These are phyloP conservation scores for Oreochromis spilurus DNA, from an alignment of 2,113 vertebrate genomes.

Conservation along the genomic window DNA sequence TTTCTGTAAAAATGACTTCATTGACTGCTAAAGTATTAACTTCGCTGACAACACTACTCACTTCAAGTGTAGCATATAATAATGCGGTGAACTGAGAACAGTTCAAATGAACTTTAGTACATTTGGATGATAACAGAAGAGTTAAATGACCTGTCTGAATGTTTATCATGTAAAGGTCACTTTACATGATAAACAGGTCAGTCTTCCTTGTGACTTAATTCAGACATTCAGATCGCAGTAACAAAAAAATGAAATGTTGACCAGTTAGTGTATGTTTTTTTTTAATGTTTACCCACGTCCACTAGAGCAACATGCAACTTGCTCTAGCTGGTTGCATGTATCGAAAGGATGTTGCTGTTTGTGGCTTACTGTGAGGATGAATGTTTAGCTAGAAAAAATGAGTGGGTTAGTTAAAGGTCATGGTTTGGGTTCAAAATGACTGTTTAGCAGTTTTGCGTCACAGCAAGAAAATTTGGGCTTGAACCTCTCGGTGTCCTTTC, in stretches of 20 bases:
- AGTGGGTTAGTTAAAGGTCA: not conserved
- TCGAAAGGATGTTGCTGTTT: not conserved
- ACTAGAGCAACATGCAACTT: not conserved
- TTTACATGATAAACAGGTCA: not conserved
- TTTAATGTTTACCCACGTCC: not conserved
- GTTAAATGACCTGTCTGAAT: not conserved
- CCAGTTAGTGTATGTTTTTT: not conserved
- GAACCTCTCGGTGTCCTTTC: not conserved
- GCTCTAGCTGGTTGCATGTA: not conserved
- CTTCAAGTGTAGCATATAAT: not conserved
- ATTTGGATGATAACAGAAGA: not conserved
- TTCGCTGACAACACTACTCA: not conserved
- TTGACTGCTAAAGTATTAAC: not conserved
- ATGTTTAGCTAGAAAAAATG: not conserved
- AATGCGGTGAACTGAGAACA: not conserved
- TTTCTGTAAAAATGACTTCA: not conserved
- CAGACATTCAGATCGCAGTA: not conserved
- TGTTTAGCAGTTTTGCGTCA: not conserved
- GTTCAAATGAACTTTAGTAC: not conserved
- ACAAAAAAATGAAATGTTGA: not conserved
- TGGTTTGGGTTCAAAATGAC: not conserved
- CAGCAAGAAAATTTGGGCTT: not conserved
- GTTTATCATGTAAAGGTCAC: not conserved
- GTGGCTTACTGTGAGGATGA: not conserved
- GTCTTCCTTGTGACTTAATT: not conserved